Evolutionary conservation across 2,113 vertebrate species (phyloP), one percentile per base, ranked within the genome.

Genomic region (Eclectus roratus): DNA sequence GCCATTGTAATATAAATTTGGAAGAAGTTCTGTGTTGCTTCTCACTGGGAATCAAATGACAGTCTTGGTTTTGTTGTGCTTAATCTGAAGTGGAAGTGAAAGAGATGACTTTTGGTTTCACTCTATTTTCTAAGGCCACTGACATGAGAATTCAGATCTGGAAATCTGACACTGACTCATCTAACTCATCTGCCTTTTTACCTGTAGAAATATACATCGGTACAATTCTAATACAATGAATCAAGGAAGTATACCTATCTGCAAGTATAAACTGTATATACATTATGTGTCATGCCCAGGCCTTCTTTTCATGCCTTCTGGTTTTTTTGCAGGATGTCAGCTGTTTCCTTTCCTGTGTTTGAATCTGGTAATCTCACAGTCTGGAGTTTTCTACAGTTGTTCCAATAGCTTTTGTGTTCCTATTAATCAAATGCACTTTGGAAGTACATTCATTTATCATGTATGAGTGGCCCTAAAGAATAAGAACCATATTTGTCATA

Each of bases 281-380:
- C 3, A 31, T 61, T 49, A 25, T 25, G 12, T 17, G 5, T 84
- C 31, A 46, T 71, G 47, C 39, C 28, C 43, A 39, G 23, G 11
- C 3, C 41, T 90, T 17, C 21, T 73, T 88, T 44, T 70, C 20
- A 20, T 73, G 28, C 25, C 25, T 74, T 78, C 21, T 63, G 15
- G 4, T 8, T 0, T 28, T 61, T 49, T 28, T 17, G 1, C 0
- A 16, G 27, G 20, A 56, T 55, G 10, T 27, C 9, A 53, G 13
- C 12, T 78, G 17, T 86, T 86, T 80, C 11, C 25, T 84, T 73
- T 66, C 35, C 19, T 69, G 8, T n/a, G 19, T 50, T 91, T 73
- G 9, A 49, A 41, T 72, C 23, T 46, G 28, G 13, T 39, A 5
- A 47, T 64, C 35, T 90, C 39, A 50, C 24, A 49, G 16, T 37